Percentiles rank a stretch among this genome's conserved stretches.
Evolutionary conservation across 2,113 vertebrate genomes (phyloP).

Genomic region (Austrofundulus limnaeus): DNA sequence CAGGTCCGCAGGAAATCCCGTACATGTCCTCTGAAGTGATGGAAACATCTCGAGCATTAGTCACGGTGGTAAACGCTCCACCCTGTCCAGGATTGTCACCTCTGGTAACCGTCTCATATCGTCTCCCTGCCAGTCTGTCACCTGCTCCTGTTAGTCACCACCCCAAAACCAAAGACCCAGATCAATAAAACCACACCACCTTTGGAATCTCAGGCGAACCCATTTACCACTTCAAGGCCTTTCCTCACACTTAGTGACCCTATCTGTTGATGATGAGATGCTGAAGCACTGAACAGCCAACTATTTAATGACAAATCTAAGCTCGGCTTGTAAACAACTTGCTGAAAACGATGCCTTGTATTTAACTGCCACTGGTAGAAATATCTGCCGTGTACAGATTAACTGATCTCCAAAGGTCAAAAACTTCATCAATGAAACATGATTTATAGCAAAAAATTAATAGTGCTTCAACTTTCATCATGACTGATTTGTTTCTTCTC

Average conservation of each 20-base stretch:
- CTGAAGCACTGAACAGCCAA: background rate
- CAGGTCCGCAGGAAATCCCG: background rate
- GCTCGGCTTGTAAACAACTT: constrained; percentile 7
- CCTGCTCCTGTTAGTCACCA: constrained; percentile 42
- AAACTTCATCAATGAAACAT: background rate
- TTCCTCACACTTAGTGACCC: background rate
- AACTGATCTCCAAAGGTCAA: background rate
- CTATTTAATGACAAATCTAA: constrained; percentile 2
- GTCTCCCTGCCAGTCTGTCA: constrained; percentile 9
- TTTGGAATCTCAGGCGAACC: background rate
- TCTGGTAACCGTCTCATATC: constrained; percentile 11
- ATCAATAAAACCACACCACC: constrained; percentile 3
- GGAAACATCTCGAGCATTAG: constrained; percentile 4
- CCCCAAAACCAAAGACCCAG: constrained; percentile 2
- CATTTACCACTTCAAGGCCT: background rate
- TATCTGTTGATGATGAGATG: background rate
- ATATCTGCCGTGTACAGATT: background rate
- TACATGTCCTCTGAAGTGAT: background rate
- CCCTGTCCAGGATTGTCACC: constrained; percentile 33
- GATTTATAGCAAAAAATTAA: no score
- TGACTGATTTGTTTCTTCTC: no score
- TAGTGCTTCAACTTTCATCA: no score
- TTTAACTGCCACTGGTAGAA: background rate
- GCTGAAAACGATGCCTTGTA: background rate
- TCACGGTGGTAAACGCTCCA: constrained; percentile 29